Conservation (phyloP, 30 jellyfish, hydroid and myxozoan genomes). For the Turritopsis dohrnii region DNA sequence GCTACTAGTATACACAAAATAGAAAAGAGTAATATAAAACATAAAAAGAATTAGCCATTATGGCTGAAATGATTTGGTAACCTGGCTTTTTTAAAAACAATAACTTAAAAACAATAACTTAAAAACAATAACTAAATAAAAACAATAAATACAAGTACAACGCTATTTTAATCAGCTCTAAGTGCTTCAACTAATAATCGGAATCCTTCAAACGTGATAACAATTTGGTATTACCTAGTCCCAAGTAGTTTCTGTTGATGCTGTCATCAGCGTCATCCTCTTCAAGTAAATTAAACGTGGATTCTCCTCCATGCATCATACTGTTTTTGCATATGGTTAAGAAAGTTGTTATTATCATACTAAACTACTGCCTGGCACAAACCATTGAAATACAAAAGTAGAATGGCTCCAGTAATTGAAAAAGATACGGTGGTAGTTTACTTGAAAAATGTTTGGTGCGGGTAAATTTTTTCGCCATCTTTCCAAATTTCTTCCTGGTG, state of each 20-base stretch:
- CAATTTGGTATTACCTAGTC: slow-evolving; percentile 1
- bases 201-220: neutral
- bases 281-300: slow-evolving; percentile 81
- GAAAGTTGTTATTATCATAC: neutral
- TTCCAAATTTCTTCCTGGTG: slow-evolving; percentile 80
- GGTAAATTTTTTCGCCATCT: slow-evolving; percentile 76
- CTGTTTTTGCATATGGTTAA: neutral
- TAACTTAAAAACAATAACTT: too few species aligned
- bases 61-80: too few species aligned
- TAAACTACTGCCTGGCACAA: too few species aligned
- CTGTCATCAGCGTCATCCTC: slow-evolving; percentile 51
- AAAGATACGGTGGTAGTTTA: slow-evolving; percentile 15
- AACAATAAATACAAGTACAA: too few species aligned
- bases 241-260: slow-evolving; percentile 25
- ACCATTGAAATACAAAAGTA: too few species aligned
- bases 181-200: neutral
- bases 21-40: too few species aligned
- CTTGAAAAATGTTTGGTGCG: slow-evolving; percentile 37
- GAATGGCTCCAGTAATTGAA: too few species aligned
- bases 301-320: slow-evolving; percentile 42
- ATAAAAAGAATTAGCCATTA: too few species aligned
- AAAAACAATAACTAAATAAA: too few species aligned
- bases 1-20: too few species aligned
- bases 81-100: too few species aligned
- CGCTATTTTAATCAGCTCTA: too few species aligned